Evolutionary conservation across 2,113 vertebrate genomes (phyloP).

Genomic region (Chlamydotis undulata): DNA sequence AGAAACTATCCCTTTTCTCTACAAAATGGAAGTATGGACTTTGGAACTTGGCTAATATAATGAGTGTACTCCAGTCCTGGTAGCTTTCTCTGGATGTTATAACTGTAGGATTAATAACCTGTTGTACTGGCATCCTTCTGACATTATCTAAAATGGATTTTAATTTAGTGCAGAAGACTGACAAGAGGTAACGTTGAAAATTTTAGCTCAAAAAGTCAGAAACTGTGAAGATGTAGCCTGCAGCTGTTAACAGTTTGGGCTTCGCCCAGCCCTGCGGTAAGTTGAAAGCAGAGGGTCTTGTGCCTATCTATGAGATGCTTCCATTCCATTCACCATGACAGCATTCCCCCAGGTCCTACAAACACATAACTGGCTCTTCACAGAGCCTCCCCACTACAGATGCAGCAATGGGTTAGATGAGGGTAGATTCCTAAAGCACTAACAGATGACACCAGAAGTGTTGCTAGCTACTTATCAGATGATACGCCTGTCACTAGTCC

Average conservation of each 20-base stretch:
- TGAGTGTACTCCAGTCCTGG: fast-evolving
- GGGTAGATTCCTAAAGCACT: background rate
- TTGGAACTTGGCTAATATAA: background rate
- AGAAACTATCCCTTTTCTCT: background rate
- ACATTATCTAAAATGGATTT: background rate
- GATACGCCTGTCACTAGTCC: background rate
- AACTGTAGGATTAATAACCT: background rate
- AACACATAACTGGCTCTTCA: background rate
- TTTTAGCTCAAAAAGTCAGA: background rate
- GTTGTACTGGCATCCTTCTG: background rate
- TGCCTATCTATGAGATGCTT: background rate
- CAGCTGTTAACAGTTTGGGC: background rate
- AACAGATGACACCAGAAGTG: background rate
- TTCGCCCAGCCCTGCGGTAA: background rate
- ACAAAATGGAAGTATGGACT: fast-evolving
- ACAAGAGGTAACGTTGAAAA: background rate
- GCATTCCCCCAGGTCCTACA: background rate
- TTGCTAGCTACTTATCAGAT: background rate
- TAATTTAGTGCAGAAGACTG: background rate
- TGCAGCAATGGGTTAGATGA: background rate
- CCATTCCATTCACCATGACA: background rate
- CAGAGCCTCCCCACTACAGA: background rate
- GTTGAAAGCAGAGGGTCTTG: background rate
- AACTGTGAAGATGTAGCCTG: background rate
- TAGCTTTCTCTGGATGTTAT: background rate